Conservation (phyloP, 92 coral and sea anemone species). For the Plumapathes pennacea region DNA sequence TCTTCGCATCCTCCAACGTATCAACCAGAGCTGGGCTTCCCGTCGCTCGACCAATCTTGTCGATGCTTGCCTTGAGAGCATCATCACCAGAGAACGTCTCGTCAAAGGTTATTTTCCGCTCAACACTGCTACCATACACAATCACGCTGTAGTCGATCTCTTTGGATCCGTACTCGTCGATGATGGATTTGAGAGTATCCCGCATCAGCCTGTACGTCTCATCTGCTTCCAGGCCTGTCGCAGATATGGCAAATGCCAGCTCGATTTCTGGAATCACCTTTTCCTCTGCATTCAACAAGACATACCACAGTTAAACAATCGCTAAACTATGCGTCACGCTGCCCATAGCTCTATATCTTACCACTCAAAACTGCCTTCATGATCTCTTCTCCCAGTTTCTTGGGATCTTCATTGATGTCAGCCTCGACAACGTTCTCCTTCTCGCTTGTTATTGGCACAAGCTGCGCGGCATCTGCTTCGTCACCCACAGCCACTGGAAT, state of each 20-base stretch:
- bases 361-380: slow-evolving; percentile 57
- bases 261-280: slow-evolving; percentile 57
- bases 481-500: slow-evolving; percentile 63
- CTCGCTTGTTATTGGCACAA: slow-evolving; percentile 28
- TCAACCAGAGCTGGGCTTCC: slow-evolving; percentile 60
- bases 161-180: slow-evolving; percentile 61
- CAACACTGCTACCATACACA: slow-evolving; percentile 72
- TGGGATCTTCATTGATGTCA: slow-evolving; percentile 26
- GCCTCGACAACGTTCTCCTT: slow-evolving; percentile 46
- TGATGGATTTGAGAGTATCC: slow-evolving; percentile 67
- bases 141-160: slow-evolving; percentile 73
- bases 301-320: too few relatives aligned
- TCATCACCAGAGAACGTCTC: slow-evolving; percentile 33
- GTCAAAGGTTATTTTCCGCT: slow-evolving; percentile 50
- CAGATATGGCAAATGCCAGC: slow-evolving; percentile 76
- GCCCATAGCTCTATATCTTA: too few relatives aligned
- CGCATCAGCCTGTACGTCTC: slow-evolving; percentile 60
- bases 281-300: too few relatives aligned
- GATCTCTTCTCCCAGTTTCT: slow-evolving; percentile 43
- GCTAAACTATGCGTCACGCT: too few relatives aligned
- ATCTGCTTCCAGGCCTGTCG: slow-evolving; percentile 52
- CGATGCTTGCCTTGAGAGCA: slow-evolving; percentile 52
- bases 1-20: slow-evolving; percentile 66
- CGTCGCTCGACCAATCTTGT: slow-evolving; percentile 21
- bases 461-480: slow-evolving; percentile 41